A percentile compares a stretch with the other conserved stretches of the same genome.
Conservation (phyloP, 1,140 invertebrate species). For the Spodoptera litura region DNA sequence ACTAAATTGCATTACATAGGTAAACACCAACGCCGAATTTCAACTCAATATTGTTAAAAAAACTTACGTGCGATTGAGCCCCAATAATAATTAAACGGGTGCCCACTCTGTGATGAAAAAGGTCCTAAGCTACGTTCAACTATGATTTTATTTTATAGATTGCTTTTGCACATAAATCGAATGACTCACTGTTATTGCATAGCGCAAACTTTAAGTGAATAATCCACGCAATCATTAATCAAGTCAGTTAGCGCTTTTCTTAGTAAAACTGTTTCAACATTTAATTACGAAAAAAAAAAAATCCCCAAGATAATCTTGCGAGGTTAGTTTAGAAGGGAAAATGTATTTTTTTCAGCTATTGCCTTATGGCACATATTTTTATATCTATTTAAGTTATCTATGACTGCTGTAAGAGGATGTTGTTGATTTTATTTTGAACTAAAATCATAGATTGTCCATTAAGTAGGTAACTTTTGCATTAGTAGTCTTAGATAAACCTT, state of each 20-base stretch:
- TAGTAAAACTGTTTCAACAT: constrained; percentile 9
- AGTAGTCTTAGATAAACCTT: neutral
- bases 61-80: no score
- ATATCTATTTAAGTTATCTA: no score
- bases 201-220: constrained; percentile 6
- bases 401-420: no score
- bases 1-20: no score
- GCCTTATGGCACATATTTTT: no score
- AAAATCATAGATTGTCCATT: no score
- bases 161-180: neutral
- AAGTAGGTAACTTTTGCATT: neutral
- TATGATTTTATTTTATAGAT: neutral
- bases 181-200: constrained; percentile 14
- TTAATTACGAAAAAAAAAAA: constrained; percentile 5
- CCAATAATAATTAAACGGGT: no score
- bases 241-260: constrained; percentile 9
- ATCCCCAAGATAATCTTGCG: neutral
- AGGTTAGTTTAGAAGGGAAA: neutral
- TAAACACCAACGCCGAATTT: no score
- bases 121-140: no score
- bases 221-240: neutral
- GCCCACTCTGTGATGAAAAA: no score
- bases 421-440: neutral
- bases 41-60: no score
- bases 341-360: neutral